These are phyloP conservation scores for Seriola rivoliana DNA, from an alignment of 2,113 vertebrate species.

Conservation along the genomic window DNA sequence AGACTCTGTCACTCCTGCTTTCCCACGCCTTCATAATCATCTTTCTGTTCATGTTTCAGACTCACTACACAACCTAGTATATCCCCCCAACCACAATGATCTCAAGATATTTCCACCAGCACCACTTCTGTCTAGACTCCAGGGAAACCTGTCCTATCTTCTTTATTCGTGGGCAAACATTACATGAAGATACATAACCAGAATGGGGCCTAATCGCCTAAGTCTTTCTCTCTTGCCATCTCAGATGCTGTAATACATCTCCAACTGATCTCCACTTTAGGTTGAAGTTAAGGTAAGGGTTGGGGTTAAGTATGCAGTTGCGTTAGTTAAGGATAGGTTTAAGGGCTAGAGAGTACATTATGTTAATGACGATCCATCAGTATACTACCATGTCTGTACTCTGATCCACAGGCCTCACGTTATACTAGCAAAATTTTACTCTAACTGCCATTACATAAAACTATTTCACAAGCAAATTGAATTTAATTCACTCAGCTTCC, in stretches of 20 bases:
- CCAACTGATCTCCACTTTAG: background rate
- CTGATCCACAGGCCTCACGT: background rate
- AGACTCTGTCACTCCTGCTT: background rate
- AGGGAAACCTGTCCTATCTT: background rate
- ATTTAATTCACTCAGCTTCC: constrained; percentile 70
- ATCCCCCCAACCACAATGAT: background rate
- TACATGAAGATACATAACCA: background rate
- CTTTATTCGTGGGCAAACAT: background rate
- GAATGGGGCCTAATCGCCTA: background rate
- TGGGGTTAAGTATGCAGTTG: background rate
- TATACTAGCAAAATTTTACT: constrained; percentile 29
- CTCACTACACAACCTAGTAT: background rate
- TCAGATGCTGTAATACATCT: background rate
- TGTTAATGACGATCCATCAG: background rate
- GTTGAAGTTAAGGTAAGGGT: background rate
- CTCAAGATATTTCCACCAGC: background rate
- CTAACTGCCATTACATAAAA: constrained; percentile 45
- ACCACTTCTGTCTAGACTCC: background rate
- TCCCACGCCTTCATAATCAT: background rate
- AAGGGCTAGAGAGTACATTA: constrained; percentile 7
- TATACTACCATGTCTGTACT: background rate
- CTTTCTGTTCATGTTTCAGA: background rate
- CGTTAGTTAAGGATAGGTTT: constrained; percentile 6
- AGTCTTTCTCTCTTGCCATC: background rate
- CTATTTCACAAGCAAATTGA: constrained; percentile 60